Conservation (phyloP, 2,113 vertebrate species). For the Brevimyrus niger region DNA sequence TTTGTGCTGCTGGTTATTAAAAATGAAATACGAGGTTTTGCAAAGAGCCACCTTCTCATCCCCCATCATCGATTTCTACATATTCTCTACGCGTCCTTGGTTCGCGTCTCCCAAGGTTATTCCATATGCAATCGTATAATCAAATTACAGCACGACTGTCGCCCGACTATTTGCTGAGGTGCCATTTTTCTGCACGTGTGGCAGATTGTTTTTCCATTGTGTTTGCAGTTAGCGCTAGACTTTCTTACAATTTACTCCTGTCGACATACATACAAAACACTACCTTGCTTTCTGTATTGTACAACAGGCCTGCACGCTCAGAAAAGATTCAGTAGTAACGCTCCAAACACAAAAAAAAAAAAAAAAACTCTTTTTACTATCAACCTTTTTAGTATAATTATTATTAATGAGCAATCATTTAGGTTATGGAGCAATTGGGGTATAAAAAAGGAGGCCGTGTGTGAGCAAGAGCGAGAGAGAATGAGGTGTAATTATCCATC, state of each 20-base stretch:
- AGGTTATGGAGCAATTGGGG: background rate
- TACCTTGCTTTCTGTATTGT: background rate
- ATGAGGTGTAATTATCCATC: conserved; percentile 61
- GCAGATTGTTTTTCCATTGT: background rate
- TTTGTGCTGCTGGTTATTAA: conserved; percentile 57
- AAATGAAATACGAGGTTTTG: conserved; percentile 55
- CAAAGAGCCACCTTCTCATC: conserved; percentile 38
- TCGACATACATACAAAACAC: background rate
- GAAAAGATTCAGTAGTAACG: background rate
- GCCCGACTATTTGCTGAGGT: conserved; percentile 18
- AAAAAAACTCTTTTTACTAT: background rate
- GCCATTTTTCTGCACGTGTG: background rate
- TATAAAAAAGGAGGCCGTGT: conserved; percentile 1
- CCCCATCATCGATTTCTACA: conserved; percentile 59
- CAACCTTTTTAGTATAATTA: conserved; percentile 7
- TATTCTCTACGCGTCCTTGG: conserved; percentile 49
- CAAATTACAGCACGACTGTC: conserved; percentile 25
- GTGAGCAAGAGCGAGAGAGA: conserved; percentile 5
- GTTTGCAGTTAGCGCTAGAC: background rate
- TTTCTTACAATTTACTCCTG: background rate
- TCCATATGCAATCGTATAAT: conserved; percentile 32
- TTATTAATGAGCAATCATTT: conserved; percentile 22
- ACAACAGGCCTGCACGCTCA: background rate
- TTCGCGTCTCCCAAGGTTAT: conserved; percentile 32
- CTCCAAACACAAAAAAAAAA: background rate